A percentile compares a stretch with the other conserved stretches of the same genome.
These are phyloP conservation scores for Calvadosia cruxmelitensis DNA, from an alignment of 30 jellyfish, hydroid and myxozoan species.

Conservation along the genomic window DNA sequence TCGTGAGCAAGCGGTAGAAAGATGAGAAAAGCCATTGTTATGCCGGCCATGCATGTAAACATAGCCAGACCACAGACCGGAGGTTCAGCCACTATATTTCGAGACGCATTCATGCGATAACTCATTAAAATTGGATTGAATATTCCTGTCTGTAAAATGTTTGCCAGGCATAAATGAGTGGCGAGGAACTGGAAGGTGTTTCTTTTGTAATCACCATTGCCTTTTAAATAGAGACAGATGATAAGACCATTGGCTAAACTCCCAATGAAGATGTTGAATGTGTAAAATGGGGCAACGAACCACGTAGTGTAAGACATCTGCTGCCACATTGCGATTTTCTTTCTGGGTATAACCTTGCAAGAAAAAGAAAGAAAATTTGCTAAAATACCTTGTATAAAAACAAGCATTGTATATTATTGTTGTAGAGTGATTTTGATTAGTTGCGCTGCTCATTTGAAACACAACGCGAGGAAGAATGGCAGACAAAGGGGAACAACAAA, in stretches of 20 bases:
- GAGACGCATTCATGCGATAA: constrained; percentile 9
- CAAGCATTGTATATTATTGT: too few species aligned
- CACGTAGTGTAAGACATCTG: constrained; percentile 2
- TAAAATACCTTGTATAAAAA: too few species aligned
- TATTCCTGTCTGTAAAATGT: background rate
- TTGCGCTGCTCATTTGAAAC: too few species aligned
- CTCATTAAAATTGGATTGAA: constrained; percentile 8
- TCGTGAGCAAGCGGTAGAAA: constrained; percentile 1
- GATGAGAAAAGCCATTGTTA: constrained; percentile 3
- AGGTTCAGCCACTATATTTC: constrained; percentile 9
- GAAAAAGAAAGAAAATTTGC: too few species aligned
- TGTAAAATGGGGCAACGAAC: constrained; percentile 12
- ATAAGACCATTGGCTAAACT: constrained; percentile 4
- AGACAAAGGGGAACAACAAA: too few species aligned
- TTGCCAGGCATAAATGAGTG: constrained; percentile 2
- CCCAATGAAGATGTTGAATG: constrained; percentile 4
- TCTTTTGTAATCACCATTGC: background rate
- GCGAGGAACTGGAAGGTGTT: background rate
- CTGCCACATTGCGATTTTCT: too few species aligned
- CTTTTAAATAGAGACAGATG: constrained; percentile 1
- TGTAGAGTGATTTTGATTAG: too few species aligned
- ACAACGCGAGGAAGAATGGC: too few species aligned
- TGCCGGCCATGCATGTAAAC: constrained; percentile 5
- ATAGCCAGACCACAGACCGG: constrained; percentile 7
- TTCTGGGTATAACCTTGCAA: too few species aligned